phyloP scores from a whole-genome alignment of 2,888 invertebrate genomes.

The Anthophora plumipes region DNA sequence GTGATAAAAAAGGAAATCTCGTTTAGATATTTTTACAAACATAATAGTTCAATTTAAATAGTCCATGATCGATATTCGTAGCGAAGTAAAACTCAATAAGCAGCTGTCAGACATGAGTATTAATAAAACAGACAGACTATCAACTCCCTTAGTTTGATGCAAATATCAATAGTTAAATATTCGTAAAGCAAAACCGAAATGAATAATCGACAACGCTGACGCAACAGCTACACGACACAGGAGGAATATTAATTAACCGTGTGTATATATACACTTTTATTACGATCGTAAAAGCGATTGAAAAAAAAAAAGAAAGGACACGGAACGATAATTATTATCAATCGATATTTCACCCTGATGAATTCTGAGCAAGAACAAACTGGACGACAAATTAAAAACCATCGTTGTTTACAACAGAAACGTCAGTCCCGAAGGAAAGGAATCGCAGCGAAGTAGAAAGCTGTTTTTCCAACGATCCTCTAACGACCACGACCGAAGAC shows the following conservation, averaged over 20 bases:
- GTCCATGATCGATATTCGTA: too few species aligned
- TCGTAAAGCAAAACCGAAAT: neutral
- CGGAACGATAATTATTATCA: neutral
- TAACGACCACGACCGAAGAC: conserved; percentile 56
- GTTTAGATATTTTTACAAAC: too few species aligned
- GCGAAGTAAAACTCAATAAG: too few species aligned
- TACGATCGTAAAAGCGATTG: neutral
- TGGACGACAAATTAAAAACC: neutral
- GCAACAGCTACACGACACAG: neutral
- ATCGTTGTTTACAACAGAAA: neutral
- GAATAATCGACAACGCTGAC: neutral
- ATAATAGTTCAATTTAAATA: too few species aligned
- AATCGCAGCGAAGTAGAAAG: conserved; percentile 55
- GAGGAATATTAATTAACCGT: neutral
- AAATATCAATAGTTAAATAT: neutral
- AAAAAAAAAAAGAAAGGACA: neutral
- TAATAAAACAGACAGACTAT: too few species aligned
- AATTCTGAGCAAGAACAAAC: neutral
- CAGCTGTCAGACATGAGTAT: too few species aligned
- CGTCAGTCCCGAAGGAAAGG: conserved; percentile 17
- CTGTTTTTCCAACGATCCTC: conserved; percentile 50
- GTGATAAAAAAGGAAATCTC: too few species aligned
- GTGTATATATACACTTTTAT: too few species aligned
- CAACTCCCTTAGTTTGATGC: too few species aligned
- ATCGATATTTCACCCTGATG: neutral